Base-by-base conservation (phyloP, 2,113 vertebrate genomes). In the Piaya cayana region DNA sequence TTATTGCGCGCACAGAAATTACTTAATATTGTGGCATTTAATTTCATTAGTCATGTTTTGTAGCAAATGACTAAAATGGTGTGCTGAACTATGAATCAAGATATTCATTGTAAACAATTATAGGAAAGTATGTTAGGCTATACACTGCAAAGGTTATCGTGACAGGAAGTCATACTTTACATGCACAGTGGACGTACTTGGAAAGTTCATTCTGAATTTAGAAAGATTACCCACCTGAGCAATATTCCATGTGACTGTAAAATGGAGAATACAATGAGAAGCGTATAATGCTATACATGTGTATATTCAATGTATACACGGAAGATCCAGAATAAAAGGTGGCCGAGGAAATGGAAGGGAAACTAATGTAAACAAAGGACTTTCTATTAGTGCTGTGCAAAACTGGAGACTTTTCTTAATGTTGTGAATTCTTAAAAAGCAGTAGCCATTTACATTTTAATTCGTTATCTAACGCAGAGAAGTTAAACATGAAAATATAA, bases 91-190 rank as follows among this genome's bases (percentile, higher is more conserved):
- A 90, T 90, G 88, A 96, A 95, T 93, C 60, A 75, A 96, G 85
- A 86, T 95, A 95, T 60, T 95, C 34, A 56, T 82, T 75, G 36
- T 55, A 84, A 96, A 96, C 92, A 94, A 95, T 96, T 81, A 83
- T 90, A 95, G 94, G 94, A 94, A 96, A 69, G 88, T 86, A 92
- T 93, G 92, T 81, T 83, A 60, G 72, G 80, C 88, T 93, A 86
- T 95, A 79, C 36, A 22, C 94, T 86, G 60, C 72, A 93, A 94
- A 94, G 94, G 92, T 95, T 94, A 95, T 97, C 93, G 0, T 93
- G 94, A 67, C 90, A 95, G 94, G 95, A 96, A 96, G 90, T 91
- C 79, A 60, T 96, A 92, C 93, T 96, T 95, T 94, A 90, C 56
- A 52, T 92, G 71, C 90, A 68, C 79, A 71, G 90, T 93, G 85